A percentile compares a stretch with the other conserved stretches of the same genome.
phyloP scores from a whole-genome alignment of 2,113 vertebrate genomes.

The Manacus vitellinus region DNA sequence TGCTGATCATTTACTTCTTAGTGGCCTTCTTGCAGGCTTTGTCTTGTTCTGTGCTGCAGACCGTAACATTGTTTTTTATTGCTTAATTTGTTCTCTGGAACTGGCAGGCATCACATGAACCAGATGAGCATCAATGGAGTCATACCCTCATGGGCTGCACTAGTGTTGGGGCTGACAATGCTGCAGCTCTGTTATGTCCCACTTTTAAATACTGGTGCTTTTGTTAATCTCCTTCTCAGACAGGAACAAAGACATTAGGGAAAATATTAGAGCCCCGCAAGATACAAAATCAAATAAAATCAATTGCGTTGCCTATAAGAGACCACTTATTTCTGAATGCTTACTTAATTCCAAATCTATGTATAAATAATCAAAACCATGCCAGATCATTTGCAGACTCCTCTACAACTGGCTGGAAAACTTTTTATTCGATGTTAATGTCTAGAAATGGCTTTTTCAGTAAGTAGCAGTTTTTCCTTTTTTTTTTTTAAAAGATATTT shows the following conservation, averaged over 20 bases:
- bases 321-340: not conserved
- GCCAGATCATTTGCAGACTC: not conserved
- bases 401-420: not conserved
- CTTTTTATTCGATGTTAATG: not conserved
- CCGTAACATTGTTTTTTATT: not conserved
- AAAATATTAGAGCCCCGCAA: constrained; percentile 23
- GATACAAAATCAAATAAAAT: constrained; percentile 1
- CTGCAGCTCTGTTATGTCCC: not conserved
- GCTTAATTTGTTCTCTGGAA: not conserved
- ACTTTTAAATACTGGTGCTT: not conserved
- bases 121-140: not conserved
- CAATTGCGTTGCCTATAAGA: not conserved
- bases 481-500: not conserved
- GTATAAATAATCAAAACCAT: not conserved
- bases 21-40: not conserved
- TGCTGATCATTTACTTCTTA: not conserved
- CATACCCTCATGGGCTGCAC: not conserved
- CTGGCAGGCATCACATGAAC: not conserved
- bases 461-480: not conserved
- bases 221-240: constrained; percentile 19
- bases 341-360: not conserved
- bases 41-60: not conserved
- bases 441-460: not conserved
- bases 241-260: constrained; percentile 33
- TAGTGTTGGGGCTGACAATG: not conserved